A percentile compares a stretch with the other conserved stretches of the same genome.
Evolutionary conservation across 1,140 invertebrate species (phyloP).

Genomic region (Aleiodes sp.): DNA sequence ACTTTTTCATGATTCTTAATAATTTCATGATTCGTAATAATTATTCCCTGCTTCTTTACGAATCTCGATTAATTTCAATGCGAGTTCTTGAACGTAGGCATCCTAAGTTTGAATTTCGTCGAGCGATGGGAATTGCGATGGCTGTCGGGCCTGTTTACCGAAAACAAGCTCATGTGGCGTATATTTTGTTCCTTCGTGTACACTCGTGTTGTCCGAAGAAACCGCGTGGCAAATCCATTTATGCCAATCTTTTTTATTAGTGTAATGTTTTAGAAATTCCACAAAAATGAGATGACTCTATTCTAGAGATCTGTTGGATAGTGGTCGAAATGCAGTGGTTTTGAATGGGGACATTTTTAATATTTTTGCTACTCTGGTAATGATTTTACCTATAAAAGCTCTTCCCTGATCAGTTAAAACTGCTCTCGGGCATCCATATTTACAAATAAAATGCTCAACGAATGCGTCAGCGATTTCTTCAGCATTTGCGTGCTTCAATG

Average conservation of each 20-base stretch:
- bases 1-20: slow-evolving; percentile 46
- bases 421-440: background rate
- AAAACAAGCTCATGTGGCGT: slow-evolving; percentile 26
- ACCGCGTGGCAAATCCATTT: slow-evolving; percentile 32
- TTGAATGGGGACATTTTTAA: slow-evolving; percentile 40
- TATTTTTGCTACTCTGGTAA: slow-evolving; percentile 39
- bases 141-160: slow-evolving; percentile 20
- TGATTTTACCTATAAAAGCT: slow-evolving; percentile 39
- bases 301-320: slow-evolving; percentile 45
- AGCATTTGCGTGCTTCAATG: background rate
- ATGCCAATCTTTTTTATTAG: slow-evolving; percentile 51
- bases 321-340: slow-evolving; percentile 41
- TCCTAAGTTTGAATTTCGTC: slow-evolving; percentile 19
- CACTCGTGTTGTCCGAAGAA: slow-evolving; percentile 21
- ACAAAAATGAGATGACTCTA: slow-evolving; percentile 38
- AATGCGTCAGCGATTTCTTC: background rate
- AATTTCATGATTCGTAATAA: slow-evolving; percentile 35
- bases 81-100: background rate
- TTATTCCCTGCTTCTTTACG: slow-evolving; percentile 46
- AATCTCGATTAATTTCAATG: slow-evolving; percentile 22
- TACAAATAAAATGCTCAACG: slow-evolving; percentile 2
- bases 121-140: slow-evolving; percentile 14
- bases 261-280: slow-evolving; percentile 42
- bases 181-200: slow-evolving; percentile 25
- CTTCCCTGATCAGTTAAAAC: slow-evolving; percentile 43